phyloP scores from a whole-genome alignment of 1,140 invertebrate species.

The Dufourea novaeangliae region DNA sequence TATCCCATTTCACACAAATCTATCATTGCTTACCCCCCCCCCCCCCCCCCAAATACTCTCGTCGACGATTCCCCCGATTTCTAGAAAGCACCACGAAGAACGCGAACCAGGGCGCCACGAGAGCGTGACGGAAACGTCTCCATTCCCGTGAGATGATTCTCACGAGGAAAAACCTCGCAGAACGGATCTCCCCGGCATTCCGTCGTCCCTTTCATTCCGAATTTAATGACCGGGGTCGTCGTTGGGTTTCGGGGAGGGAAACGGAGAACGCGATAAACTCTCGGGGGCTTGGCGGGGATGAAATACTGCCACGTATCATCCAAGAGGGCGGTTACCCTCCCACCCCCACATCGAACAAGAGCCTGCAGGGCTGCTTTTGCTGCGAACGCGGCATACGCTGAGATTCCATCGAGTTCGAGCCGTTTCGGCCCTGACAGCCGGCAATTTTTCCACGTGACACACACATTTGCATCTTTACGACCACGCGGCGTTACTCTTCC shows the following conservation, averaged over 20 bases:
- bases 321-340: neutral
- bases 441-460: constrained; percentile 61
- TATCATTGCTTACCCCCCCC: no score
- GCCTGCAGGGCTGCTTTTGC: constrained; percentile 4
- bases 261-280: constrained; percentile 31
- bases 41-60: no score
- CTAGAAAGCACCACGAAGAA: no score
- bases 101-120: neutral
- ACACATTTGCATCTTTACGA: constrained; percentile 69
- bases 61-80: neutral
- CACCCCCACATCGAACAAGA: constrained; percentile 12
- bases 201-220: neutral
- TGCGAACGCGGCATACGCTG: constrained; percentile 3
- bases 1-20: no score
- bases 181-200: neutral
- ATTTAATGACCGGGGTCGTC: constrained; percentile 25
- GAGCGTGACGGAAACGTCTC: no score
- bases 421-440: constrained; percentile 45
- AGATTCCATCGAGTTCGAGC: constrained; percentile 45
- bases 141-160: neutral
- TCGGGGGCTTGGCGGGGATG: neutral
- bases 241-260: constrained; percentile 11
- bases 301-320: constrained; percentile 41
- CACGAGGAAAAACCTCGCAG: neutral
- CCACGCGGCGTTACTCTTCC: constrained; percentile 24